phyloP scores from a whole-genome alignment of 2,113 vertebrate species.

The Trachemys scripta region DNA sequence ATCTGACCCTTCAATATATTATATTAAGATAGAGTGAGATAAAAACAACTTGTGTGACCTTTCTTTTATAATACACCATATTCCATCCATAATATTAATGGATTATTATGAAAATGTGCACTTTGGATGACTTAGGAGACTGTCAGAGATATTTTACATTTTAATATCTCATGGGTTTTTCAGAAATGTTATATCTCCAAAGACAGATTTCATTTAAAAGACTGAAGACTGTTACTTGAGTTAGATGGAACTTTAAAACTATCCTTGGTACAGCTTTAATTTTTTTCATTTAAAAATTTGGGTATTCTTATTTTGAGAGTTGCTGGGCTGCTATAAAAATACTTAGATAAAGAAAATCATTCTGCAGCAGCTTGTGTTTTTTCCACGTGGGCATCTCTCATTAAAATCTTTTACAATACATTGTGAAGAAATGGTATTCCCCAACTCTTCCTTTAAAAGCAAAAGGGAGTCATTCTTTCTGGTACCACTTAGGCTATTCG shows the following conservation, averaged over 20 bases:
- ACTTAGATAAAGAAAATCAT: not conserved
- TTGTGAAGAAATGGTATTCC: not conserved
- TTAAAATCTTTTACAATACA: not conserved
- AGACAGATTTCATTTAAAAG: not conserved
- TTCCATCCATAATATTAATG: not conserved
- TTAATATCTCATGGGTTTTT: not conserved
- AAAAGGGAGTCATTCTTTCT: not conserved
- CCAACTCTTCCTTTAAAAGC: too few species aligned
- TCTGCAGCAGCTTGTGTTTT: not conserved
- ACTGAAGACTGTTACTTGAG: not conserved
- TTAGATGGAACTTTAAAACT: not conserved
- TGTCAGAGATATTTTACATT: not conserved
- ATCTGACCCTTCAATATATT: not conserved
- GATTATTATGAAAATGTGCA: slow-evolving; percentile 12
- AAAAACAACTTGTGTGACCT: not conserved
- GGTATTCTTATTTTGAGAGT: not conserved
- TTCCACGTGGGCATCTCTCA: not conserved
- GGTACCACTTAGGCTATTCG: not conserved
- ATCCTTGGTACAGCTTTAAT: not conserved
- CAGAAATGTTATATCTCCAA: slow-evolving; percentile 1
- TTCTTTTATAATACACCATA: slow-evolving; percentile 8
- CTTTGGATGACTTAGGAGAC: not conserved
- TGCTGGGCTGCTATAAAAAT: not conserved
- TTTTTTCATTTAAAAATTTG: not conserved
- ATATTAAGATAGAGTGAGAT: not conserved